A percentile compares a stretch with the other conserved stretches of the same genome.
Evolutionary conservation across 1,140 invertebrate genomes (phyloP).

Genomic region (Heliconius himera): DNA sequence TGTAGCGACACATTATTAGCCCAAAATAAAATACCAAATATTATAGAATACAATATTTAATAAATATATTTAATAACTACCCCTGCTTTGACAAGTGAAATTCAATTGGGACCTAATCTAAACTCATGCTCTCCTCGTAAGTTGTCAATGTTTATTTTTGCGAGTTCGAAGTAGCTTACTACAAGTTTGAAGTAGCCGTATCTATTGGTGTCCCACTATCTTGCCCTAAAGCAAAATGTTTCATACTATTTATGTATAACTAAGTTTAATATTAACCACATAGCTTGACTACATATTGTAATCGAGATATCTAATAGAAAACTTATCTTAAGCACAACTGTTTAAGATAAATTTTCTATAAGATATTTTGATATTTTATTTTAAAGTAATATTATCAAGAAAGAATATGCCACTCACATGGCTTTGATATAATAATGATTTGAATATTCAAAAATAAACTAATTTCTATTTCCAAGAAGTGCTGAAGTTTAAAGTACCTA

Average conservation of each 20-base stretch:
- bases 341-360: too few relatives aligned
- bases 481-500: too few relatives aligned
- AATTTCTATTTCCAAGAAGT: too few relatives aligned
- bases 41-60: background rate
- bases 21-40: background rate
- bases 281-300: too few relatives aligned
- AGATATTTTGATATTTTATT: too few relatives aligned
- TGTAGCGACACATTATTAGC: background rate
- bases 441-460: too few relatives aligned
- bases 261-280: background rate
- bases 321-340: too few relatives aligned
- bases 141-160: conserved; percentile 26
- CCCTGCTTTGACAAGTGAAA: background rate
- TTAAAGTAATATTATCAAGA: too few relatives aligned
- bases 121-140: background rate
- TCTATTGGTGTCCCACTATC: conserved; percentile 1
- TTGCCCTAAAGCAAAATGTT: background rate
- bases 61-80: background rate
- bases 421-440: too few relatives aligned
- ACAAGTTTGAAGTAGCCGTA: conserved; percentile 21
- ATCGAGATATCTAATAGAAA: too few relatives aligned
- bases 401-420: too few relatives aligned
- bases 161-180: conserved; percentile 19
- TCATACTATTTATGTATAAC: background rate
- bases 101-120: conserved; percentile 17